Evolutionary conservation across 2,888 invertebrate genomes (phyloP).

Genomic region (Nudaria mundana): DNA sequence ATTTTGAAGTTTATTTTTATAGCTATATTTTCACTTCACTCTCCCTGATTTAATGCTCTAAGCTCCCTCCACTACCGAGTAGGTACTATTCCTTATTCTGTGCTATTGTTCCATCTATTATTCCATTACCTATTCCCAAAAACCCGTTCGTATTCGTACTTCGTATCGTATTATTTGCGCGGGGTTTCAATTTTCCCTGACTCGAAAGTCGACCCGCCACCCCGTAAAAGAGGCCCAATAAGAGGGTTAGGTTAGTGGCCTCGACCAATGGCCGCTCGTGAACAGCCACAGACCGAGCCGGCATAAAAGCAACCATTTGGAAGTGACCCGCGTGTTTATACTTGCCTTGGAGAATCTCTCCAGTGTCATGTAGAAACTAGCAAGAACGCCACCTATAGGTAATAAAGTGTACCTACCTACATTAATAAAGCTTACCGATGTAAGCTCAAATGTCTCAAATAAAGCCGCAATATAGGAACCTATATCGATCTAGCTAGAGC

Average conservation of each 20-base stretch:
- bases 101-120: too few relatives aligned
- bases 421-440: too few relatives aligned
- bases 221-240: slow-evolving; percentile 76
- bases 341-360: slow-evolving; percentile 23
- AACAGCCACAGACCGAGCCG: slow-evolving; percentile 90
- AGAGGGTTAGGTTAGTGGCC: slow-evolving; percentile 77
- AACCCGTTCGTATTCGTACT: too few relatives aligned
- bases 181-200: slow-evolving; percentile 74
- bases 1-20: too few relatives aligned
- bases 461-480: too few relatives aligned
- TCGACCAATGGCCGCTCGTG: slow-evolving; percentile 83
- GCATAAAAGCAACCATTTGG: slow-evolving; percentile 71
- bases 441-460: too few relatives aligned
- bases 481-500: too few relatives aligned
- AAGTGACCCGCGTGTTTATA: slow-evolving; percentile 30
- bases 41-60: too few relatives aligned
- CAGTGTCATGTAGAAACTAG: slow-evolving; percentile 42
- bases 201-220: slow-evolving; percentile 70
- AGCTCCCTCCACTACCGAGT: too few relatives aligned
- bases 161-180: slow-evolving; percentile 26
- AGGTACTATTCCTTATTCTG: too few relatives aligned
- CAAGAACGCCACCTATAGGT: slow-evolving; percentile 45
- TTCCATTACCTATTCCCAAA: neutral
- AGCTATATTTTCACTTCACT: too few relatives aligned
- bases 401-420: neutral